Percentiles rank a stretch among this genome's conserved stretches.
These are phyloP conservation scores for Drosophila quasianomalipes DNA, from an alignment of 2,888 invertebrate genomes.

Conservation along the genomic window DNA sequence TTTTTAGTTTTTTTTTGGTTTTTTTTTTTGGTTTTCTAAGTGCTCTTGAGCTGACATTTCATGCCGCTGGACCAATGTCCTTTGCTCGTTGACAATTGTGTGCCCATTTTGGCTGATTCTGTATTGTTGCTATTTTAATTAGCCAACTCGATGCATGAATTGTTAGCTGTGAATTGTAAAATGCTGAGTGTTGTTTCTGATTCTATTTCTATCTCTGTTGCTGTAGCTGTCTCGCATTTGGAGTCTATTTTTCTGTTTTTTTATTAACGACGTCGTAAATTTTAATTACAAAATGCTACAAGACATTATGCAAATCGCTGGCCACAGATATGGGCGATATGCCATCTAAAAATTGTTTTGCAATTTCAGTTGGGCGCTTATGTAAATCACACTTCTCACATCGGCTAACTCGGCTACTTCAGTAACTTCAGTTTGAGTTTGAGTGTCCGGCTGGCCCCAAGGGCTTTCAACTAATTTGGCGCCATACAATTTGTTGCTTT, in stretches of 20 bases:
- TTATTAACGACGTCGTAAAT: constrained; percentile 68
- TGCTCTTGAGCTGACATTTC: constrained; percentile 71
- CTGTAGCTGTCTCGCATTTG: constrained; percentile 24
- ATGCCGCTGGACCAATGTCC: constrained; percentile 65
- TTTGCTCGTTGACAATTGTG: constrained; percentile 73
- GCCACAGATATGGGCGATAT: constrained; percentile 32
- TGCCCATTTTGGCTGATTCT: constrained; percentile 50
- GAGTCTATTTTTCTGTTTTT: constrained; percentile 5
- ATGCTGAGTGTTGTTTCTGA: constrained; percentile 4
- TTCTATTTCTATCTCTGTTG: neutral
- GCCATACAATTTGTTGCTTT: constrained; percentile 43
- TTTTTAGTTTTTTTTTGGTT: neutral
- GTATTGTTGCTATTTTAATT: constrained; percentile 62
- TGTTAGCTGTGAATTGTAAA: constrained; percentile 55
- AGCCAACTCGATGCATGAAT: constrained; percentile 57
- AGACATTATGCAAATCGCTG: constrained; percentile 71
- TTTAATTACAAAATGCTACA: constrained; percentile 77
- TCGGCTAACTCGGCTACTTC: neutral
- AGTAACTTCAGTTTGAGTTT: neutral
- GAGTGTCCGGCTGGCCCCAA: constrained; percentile 30
- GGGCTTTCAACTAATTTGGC: constrained; percentile 38
- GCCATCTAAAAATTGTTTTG: constrained; percentile 29
- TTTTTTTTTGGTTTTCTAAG: constrained; percentile 4
- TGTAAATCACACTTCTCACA: constrained; percentile 41
- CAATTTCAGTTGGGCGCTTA: constrained; percentile 32